Evolutionary conservation across 1,140 invertebrate genomes (phyloP).

Genomic region (Drosophila kurseongensis): DNA sequence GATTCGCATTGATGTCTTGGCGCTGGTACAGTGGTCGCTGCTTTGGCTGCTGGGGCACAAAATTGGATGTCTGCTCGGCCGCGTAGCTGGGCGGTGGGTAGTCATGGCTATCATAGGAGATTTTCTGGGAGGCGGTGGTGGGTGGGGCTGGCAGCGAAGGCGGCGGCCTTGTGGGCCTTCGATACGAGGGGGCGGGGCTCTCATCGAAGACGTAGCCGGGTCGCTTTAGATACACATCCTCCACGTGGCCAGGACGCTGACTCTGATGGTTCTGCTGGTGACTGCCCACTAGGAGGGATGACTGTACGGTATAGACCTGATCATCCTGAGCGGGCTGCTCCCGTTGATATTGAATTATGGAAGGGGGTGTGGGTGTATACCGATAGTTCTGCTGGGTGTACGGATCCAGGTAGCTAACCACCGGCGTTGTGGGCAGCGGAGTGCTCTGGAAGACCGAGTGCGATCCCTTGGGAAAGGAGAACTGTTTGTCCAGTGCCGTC

Average conservation of each 20-base stretch:
- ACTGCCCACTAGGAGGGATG: slow-evolving; percentile 73
- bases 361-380: slow-evolving; percentile 56
- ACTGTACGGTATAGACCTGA: slow-evolving; percentile 77
- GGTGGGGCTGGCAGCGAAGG: slow-evolving; percentile 19
- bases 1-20: slow-evolving; percentile 66
- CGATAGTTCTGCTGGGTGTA: slow-evolving; percentile 77
- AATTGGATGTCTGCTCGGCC: slow-evolving; percentile 76
- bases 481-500: slow-evolving; percentile 61
- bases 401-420: slow-evolving; percentile 75
- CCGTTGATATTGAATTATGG: slow-evolving; percentile 53
- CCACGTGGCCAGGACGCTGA: slow-evolving; percentile 32
- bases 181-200: slow-evolving; percentile 44
- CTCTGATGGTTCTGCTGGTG: slow-evolving; percentile 37
- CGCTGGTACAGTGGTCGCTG: slow-evolving; percentile 62
- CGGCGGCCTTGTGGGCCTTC: slow-evolving; percentile 44
- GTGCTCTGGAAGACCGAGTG: slow-evolving; percentile 43
- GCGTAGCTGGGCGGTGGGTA: slow-evolving; percentile 81
- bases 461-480: slow-evolving; percentile 52
- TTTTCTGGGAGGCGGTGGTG: slow-evolving; percentile 59
- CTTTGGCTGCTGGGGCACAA: slow-evolving; percentile 56
- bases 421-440: slow-evolving; percentile 70
- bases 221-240: slow-evolving; percentile 69
- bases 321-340: slow-evolving; percentile 47
- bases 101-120: slow-evolving; percentile 82
- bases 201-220: slow-evolving; percentile 80